Evolutionary conservation across 2,888 invertebrate genomes (phyloP), one percentile per base, ranked within the genome.

Genomic region (Gymnocheta viridis): DNA sequence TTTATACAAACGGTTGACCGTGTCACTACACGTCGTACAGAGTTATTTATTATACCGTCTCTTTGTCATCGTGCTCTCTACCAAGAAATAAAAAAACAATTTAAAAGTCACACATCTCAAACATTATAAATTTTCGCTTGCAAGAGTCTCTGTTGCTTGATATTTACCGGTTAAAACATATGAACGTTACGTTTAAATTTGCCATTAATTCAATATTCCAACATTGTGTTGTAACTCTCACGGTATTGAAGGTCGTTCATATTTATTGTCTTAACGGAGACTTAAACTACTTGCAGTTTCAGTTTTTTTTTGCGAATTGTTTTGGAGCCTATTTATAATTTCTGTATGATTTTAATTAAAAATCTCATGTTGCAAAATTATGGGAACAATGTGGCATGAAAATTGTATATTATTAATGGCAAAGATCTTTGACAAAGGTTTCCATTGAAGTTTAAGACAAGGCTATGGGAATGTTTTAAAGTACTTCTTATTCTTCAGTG

Each of bases 211-310:
- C 19, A 38, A 70, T 19, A 29, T 29, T 9, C 14, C 38, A 62
- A 66, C 66, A 72, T 64, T 58, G 64, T 76, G 10, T 49, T 32
- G 54, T 41, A 32, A 54, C 32, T 83, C 83, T 67, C 83, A 83
- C 83, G 83, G 47, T 77, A 58, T 67, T 80, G 83, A 83, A 83
- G 83, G 83, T 83, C 67, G 76, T 72, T 77, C 54, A 32, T 38
- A 60, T 47, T n/a, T n/a, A n/a, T 9, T 19, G 17, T 47, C 9
- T 82, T 69, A 49, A n/a, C n/a, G n/a, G n/a, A n/a, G n/a, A 74
- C 67, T 67, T 62, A 9, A 38, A 49, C 22, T 19, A n/a, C 14
- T 22, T 56, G 12, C 2, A 14, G 56, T 67, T 67, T 67, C 5
- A 38, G 38, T 60, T 69, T 47, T 49, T n/a, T 14, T 66, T 41